Percentiles rank a stretch among this genome's conserved stretches.
These are phyloP conservation scores for Sapayoa aenigma DNA, from an alignment of 2,113 vertebrate genomes.

Conservation along the genomic window DNA sequence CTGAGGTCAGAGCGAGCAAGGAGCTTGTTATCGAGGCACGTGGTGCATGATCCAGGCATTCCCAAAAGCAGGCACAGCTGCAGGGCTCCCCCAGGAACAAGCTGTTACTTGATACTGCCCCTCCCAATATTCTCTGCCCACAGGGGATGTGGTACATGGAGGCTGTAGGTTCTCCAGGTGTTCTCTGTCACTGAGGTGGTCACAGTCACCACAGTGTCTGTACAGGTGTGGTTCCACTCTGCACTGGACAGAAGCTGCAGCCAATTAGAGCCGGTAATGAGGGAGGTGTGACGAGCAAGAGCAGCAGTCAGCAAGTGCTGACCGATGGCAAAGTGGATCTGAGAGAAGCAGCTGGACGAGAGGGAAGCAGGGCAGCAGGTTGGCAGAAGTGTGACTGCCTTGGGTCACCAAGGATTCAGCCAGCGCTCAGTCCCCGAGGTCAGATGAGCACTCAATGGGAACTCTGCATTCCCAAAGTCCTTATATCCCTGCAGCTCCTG, in stretches of 20 bases:
- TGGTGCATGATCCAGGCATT: fast-evolving
- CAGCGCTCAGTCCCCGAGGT: fast-evolving
- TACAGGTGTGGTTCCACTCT: background rate
- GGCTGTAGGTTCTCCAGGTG: background rate
- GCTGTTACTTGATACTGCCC: background rate
- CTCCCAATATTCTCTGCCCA: fast-evolving
- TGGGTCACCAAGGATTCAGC: background rate
- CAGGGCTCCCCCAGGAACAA: background rate
- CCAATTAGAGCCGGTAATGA: background rate
- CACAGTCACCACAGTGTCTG: fast-evolving
- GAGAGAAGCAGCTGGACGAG: background rate
- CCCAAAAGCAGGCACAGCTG: background rate
- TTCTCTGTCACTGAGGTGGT: background rate
- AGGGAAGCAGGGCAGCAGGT: background rate
- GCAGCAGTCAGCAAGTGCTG: background rate
- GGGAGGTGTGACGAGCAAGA: background rate
- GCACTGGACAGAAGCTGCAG: background rate
- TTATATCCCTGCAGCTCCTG: background rate
- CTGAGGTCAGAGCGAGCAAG: background rate
- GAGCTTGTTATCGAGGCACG: fast-evolving
- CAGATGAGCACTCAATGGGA: background rate
- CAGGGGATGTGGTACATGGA: fast-evolving
- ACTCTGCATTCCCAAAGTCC: background rate
- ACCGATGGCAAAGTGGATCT: fast-evolving
- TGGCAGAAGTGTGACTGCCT: background rate